Conservation (phyloP, 2,113 vertebrate species). For the Perca flavescens region DNA sequence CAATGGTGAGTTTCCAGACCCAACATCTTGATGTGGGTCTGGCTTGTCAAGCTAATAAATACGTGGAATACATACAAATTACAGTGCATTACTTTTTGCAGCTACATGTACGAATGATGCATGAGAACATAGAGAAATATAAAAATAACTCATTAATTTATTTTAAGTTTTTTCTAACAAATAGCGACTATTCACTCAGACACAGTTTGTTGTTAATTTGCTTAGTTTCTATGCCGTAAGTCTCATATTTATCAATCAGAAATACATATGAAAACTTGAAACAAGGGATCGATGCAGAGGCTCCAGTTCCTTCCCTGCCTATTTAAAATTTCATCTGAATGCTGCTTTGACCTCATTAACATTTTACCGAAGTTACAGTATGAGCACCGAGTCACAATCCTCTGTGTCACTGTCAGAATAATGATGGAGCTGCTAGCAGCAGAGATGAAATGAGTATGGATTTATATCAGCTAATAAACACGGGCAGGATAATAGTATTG, state of each 20-base stretch:
- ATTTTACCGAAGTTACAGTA: slow-evolving; percentile 14
- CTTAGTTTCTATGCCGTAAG: background rate
- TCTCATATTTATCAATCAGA: slow-evolving; percentile 13
- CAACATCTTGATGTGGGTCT: no score
- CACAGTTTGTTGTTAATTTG: background rate
- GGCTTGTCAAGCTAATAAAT: no score
- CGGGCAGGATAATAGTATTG: slow-evolving; percentile 59
- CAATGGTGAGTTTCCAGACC: no score
- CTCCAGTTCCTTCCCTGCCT: background rate
- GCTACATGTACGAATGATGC: no score
- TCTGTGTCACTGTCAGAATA: slow-evolving; percentile 39
- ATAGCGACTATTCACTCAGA: background rate
- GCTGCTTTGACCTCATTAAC: slow-evolving; percentile 43
- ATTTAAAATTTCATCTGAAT: slow-evolving; percentile 3
- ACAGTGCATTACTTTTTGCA: no score
- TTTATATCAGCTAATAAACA: slow-evolving; percentile 68
- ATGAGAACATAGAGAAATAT: no score
- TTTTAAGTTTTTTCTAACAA: background rate
- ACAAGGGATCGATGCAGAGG: slow-evolving; percentile 4
- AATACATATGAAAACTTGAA: slow-evolving; percentile 16
- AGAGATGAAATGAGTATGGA: slow-evolving; percentile 57
- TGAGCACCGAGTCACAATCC: background rate
- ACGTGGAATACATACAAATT: no score
- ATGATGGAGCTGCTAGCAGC: slow-evolving; percentile 43
- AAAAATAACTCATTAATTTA: background rate